phyloP scores from a whole-genome alignment of 2,113 vertebrate species.

The Ictalurus punctatus region DNA sequence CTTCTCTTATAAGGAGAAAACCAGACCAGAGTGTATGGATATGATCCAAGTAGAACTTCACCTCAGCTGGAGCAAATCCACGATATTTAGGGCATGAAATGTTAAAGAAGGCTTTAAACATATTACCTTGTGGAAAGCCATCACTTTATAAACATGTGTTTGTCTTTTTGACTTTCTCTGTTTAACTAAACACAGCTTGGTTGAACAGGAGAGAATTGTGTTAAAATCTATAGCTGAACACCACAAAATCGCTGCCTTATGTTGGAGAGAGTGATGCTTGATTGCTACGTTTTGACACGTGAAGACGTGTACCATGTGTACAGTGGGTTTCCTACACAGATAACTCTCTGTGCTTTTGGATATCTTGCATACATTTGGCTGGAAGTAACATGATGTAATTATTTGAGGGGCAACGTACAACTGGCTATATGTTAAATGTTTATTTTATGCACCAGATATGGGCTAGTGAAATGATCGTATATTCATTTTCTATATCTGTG shows the following conservation, averaged over 20 bases:
- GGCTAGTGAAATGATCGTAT: background rate
- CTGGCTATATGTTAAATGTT: background rate
- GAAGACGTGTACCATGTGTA: background rate
- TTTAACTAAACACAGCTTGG: slow-evolving; percentile 8
- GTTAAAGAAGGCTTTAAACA: slow-evolving; percentile 5
- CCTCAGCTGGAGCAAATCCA: background rate
- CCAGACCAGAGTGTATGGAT: background rate
- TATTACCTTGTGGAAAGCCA: background rate
- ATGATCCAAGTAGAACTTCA: slow-evolving; percentile 5
- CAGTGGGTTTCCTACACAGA: background rate
- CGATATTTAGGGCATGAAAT: slow-evolving; percentile 46
- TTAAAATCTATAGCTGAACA: background rate
- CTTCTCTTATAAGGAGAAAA: background rate
- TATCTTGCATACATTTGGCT: background rate
- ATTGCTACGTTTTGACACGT: background rate
- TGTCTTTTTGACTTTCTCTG: background rate
- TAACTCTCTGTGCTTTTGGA: background rate
- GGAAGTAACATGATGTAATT: background rate
- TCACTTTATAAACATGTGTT: background rate
- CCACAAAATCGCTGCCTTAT: background rate
- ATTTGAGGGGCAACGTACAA: background rate
- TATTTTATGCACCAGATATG: too few species aligned
- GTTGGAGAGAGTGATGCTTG: background rate
- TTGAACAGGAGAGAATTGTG: background rate
- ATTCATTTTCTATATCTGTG: background rate